Base-by-base conservation (phyloP, 2,888 invertebrate species). In the Platycnemis pennipes region DNA sequence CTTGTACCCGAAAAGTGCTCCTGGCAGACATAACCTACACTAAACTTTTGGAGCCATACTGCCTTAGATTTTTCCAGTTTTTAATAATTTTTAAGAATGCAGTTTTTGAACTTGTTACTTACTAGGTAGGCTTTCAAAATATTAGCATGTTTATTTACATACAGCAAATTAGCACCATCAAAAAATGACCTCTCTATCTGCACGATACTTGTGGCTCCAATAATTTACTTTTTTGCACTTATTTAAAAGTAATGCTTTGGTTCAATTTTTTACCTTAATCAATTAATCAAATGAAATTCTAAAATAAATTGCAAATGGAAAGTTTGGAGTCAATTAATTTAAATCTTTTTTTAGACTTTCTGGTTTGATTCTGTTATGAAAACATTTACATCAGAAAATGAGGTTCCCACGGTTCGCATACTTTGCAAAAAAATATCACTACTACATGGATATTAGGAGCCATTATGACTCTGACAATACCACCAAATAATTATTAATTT, bases 11-110 rank as follows among this genome's bases (percentile, higher is more conserved):
- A 42, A 56, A 26, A 56, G 63, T 91, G 63, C 63, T 91, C 63
- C 44, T 69, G 45, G 91, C 91, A 63, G 63, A 42, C 89, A 91
- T n/a, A 87, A 87, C 5, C 26, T 46, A 87, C 46, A 87, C 13
- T 91, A 89, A 56, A 89, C 56, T 89, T n/a, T 69, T 91, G 91
- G 91, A 56, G 91, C 63, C 91, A 91, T 91, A 63, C 44, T 91
- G 63, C 63, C 42, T 63, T 91, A 56, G 63, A 91, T 63, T 56
- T 91, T 63, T 56, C 69, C 63, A 44, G 44, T 63, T 91, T 91
- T 91, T 31, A 53, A 53, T 89, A 44, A 89, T 89, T 42, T 91
- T 91, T 44, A 37, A 91, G 91, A 91, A 91, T 91, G 91, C 63
- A 56, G 63, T 42, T 91, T 91, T 91, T 42, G 26, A 63, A 91